Conservation (phyloP, 1,140 invertebrate species). For the Acromyrmex charruanus region DNA sequence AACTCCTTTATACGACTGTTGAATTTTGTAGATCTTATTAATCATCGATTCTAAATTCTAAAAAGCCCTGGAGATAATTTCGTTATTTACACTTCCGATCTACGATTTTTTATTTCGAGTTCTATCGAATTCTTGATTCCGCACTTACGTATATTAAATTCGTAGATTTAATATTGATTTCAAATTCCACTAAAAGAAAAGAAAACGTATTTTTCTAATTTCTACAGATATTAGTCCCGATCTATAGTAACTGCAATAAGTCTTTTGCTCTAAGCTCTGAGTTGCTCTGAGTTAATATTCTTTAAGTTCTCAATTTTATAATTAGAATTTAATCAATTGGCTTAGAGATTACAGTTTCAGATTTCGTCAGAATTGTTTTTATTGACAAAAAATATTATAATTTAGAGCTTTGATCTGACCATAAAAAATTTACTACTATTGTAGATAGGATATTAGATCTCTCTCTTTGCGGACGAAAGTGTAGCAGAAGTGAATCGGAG, state of each 20-base stretch:
- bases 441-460: no score
- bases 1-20: neutral
- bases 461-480: neutral
- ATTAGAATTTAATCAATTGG: no score
- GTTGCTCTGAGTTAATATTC: no score
- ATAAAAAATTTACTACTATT: no score
- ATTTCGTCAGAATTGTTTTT: no score
- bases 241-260: no score
- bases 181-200: neutral
- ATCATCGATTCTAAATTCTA: neutral
- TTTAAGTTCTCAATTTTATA: no score
- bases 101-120: neutral
- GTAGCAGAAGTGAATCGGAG: constrained; percentile 10
- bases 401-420: no score
- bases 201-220: neutral
- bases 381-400: no score
- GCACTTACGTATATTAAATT: neutral
- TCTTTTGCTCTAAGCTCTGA: no score
- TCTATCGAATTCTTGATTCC: neutral
- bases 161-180: neutral
- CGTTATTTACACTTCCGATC: neutral
- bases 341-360: no score
- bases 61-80: neutral
- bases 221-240: neutral
- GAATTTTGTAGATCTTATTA: neutral